These are phyloP conservation scores for Poecile atricapillus DNA, from an alignment of 2,113 vertebrate genomes.

Conservation along the genomic window DNA sequence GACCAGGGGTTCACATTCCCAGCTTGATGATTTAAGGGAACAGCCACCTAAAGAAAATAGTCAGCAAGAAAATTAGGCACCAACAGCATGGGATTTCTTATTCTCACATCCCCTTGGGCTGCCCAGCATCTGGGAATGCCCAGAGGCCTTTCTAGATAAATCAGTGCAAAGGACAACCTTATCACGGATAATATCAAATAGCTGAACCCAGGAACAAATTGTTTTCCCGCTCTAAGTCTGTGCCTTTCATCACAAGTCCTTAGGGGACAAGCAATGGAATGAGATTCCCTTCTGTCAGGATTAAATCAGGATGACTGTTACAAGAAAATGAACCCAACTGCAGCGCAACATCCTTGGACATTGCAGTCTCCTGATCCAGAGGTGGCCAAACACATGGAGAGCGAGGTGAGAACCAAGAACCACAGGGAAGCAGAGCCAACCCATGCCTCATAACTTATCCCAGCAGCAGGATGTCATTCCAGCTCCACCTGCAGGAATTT, in stretches of 20 bases:
- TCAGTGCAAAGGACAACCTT: not conserved
- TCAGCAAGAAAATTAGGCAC: not conserved
- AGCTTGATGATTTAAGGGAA: not conserved
- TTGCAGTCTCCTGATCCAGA: not conserved
- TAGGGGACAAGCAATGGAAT: not conserved
- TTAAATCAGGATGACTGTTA: not conserved
- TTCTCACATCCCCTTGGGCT: fast-evolving
- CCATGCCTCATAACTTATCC: not conserved
- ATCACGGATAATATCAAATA: fast-evolving
- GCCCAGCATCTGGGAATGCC: not conserved
- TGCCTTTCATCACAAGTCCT: not conserved
- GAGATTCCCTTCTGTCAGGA: not conserved
- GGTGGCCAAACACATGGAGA: not conserved
- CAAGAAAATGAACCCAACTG: not conserved
- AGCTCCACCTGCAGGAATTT: constrained; percentile 61
- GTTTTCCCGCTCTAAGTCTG: fast-evolving
- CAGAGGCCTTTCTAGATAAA: not conserved
- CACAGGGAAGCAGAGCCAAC: not conserved
- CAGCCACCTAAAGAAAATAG: not conserved
- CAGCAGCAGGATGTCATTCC: constrained; percentile 1
- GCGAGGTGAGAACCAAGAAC: not conserved
- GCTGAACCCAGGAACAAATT: not conserved
- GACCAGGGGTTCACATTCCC: not conserved
- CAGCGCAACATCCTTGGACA: not conserved
- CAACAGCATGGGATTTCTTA: not conserved